phyloP scores from a whole-genome alignment of 2,113 vertebrate species.

The Balaenoptera acutorostrata region DNA sequence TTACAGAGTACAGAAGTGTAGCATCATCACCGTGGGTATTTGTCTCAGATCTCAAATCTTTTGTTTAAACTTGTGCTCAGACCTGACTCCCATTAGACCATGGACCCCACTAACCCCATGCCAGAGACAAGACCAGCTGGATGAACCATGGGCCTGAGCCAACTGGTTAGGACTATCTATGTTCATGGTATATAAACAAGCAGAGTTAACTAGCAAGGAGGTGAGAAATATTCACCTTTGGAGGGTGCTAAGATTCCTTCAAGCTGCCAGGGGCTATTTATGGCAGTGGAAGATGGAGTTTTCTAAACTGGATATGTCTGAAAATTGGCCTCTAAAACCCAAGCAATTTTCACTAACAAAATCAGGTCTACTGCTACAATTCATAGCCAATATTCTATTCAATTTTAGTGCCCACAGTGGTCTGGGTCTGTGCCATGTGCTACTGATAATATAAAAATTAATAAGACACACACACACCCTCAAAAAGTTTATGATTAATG shows the following conservation, averaged over 20 bases:
- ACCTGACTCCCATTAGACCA: background rate
- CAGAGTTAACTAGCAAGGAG: background rate
- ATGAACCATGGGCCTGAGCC: background rate
- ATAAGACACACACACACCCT: background rate
- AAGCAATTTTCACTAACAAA: background rate
- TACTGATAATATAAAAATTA: background rate
- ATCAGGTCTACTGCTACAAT: background rate
- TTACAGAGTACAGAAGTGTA: background rate
- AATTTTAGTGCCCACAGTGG: background rate
- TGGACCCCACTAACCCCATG: fast-evolving
- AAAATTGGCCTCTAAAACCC: background rate
- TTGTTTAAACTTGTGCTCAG: background rate
- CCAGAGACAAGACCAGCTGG: background rate
- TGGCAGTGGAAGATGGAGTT: background rate
- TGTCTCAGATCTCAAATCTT: background rate
- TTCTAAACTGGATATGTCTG: background rate
- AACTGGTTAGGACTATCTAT: background rate
- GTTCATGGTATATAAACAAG: background rate
- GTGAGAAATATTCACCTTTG: background rate
- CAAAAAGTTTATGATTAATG: background rate
- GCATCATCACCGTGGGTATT: background rate
- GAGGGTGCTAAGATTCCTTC: background rate
- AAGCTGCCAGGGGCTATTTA: background rate
- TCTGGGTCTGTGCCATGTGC: background rate
- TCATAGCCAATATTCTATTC: background rate